Base-by-base conservation (phyloP, 2,888 invertebrate genomes). In the Himalopsyche japonica region DNA sequence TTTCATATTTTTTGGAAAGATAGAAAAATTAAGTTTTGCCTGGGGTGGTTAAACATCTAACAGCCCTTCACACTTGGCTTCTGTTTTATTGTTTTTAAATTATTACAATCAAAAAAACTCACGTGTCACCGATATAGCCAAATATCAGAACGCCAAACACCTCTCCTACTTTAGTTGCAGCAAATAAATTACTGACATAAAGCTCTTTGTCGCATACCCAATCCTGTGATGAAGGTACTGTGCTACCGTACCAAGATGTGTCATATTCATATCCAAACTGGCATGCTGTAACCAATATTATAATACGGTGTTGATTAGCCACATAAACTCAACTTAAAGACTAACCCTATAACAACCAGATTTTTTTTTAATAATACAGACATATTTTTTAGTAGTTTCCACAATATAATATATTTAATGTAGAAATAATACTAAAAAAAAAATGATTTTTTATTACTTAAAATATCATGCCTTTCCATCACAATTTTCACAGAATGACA, bases 71-170 rank as follows among this genome's bases (percentile, higher is more conserved):
- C 30, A 70, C 15, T 4, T n/a, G 30, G 15, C 27, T 12, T 20
- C 3, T 30, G 70, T 70, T 70, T 70, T 10, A 12, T 27, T 30
- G 15, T 1, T 20, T 6, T 70, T 24, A 70, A 70, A 70, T 79
- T 18, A 80, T 49, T 27, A 12, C 27, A 80, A 43, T 18, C 5
- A 49, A 5, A 37, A 37, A 27, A 43, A 87, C 91, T 91, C 90
- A 94, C 93, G 89, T 91, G 89, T 94, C 94, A 82, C 93, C 93
- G 87, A 93, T 89, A 88, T 93, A 92, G 86, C 93, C 93, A 88
- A 94, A 92, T 86, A 93, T 88, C 88, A 93, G 90, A 48, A 93
- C 92, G 79, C 93, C 94, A 80, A 93, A 87, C 83, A 93, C 92
- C 89, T 93, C 93, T 47, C 93, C 93, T 82, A 93, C 89, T 87